Conservation (phyloP, 1,140 invertebrate genomes). For the Polypedilum vanderplanki region DNA sequence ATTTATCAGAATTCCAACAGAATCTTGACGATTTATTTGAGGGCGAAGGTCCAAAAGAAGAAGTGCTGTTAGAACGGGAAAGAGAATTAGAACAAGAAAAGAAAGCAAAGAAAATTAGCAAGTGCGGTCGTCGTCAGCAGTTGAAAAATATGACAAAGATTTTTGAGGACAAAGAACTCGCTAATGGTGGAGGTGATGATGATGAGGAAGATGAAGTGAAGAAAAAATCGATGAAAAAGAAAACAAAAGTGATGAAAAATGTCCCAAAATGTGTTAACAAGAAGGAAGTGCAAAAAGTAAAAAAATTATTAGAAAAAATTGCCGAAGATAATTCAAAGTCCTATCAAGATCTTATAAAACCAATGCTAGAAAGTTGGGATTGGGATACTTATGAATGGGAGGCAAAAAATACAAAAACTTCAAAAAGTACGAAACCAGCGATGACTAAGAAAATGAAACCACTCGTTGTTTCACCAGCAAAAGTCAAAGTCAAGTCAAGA, state of each 20-base stretch:
- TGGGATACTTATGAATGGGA: constrained; percentile 56
- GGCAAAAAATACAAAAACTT: constrained; percentile 36
- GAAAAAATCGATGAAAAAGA: constrained; percentile 44
- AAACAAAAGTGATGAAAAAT: constrained; percentile 41
- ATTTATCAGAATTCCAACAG: constrained; percentile 55
- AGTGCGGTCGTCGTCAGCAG: constrained; percentile 46
- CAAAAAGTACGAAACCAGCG: constrained; percentile 43
- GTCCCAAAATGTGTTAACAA: constrained; percentile 39
- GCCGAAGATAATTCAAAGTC: constrained; percentile 41
- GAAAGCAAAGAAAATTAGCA: constrained; percentile 57
- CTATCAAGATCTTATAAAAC: constrained; percentile 50
- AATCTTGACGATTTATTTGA: constrained; percentile 54
- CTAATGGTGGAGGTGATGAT: constrained; percentile 53
- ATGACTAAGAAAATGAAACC: constrained; percentile 47
- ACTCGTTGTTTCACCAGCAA: constrained; percentile 45
- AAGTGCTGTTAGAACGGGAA: constrained; percentile 54
- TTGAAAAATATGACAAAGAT: constrained; percentile 60
- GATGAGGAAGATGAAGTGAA: constrained; percentile 47
- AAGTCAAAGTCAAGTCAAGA: constrained; percentile 38
- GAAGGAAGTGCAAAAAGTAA: constrained; percentile 36
- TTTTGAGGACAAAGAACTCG: constrained; percentile 67
- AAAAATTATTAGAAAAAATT: constrained; percentile 31
- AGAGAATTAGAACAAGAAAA: constrained; percentile 50
- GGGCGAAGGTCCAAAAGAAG: constrained; percentile 56
- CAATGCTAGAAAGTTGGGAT: constrained; percentile 52